Evolutionary conservation across 2,888 invertebrate species (phyloP), one percentile per base, ranked within the genome.

Genomic region (Troilus luridus): DNA sequence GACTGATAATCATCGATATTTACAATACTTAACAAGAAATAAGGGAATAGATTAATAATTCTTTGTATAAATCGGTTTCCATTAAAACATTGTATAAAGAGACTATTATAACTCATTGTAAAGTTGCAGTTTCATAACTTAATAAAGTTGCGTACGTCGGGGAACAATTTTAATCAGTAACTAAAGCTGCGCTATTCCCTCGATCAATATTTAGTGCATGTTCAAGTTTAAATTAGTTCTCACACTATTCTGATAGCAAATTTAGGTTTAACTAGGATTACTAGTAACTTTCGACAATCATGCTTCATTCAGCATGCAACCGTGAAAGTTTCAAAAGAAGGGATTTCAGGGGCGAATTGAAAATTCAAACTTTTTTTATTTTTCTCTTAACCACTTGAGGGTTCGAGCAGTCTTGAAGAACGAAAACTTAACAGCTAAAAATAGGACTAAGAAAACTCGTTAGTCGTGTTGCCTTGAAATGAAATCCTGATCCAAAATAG

Each of bases 311-410:
- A 58, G n/a, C 85, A 85, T 58, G 85, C 85, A 85, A 58, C 56
- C 56, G 11, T n/a, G 21, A 54, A 58, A 58, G 11, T 85, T 85
- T 58, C 21, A 3, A 85, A 41, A 85, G 56, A 58, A 54, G 56
- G 27, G n/a, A 58, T 85, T 56, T 85, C 56, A 85, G 41, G 41
- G 41, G 85, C 56, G n/a, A 85, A 85, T 85, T 85, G 85, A 85
- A 85, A 85, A 85, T 85, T 56, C n/a, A 85, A 85, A 85, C 56
- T 85, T 56, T n/a, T n/a, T 58, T 56, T n/a, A 85, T 56, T 85
- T 85, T 58, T n/a, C 85, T 41, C n/a, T 58, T n/a, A 58, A 85
- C n/a, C 85, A 85, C 85, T 85, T 56, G 11, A n/a, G 21, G 56
- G 11, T 58, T 58, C n/a, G n/a, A 58, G 85, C 56, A n/a, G 56